Conservation (phyloP, 2,888 invertebrate genomes). For the Heterodera filipjevi region DNA sequence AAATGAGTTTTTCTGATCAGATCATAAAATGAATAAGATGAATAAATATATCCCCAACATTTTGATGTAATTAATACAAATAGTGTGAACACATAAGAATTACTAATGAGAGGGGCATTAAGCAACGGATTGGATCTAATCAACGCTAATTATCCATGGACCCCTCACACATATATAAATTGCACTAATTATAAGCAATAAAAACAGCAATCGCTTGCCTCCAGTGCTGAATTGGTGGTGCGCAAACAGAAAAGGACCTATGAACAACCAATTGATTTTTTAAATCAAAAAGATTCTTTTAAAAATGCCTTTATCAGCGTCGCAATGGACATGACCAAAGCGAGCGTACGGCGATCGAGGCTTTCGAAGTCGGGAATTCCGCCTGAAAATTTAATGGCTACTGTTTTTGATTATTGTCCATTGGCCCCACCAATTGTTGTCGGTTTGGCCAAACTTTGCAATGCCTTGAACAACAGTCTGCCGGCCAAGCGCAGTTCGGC, state of each 20-base stretch:
- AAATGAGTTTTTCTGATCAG: no score
- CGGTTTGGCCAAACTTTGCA: conserved; percentile 48
- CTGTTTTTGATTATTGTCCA: background rate
- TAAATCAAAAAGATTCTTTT: background rate
- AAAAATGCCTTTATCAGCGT: conserved; percentile 77
- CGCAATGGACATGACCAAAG: conserved; percentile 79
- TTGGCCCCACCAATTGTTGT: background rate
- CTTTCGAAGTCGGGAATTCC: conserved; percentile 69
- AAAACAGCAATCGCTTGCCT: conserved; percentile 35
- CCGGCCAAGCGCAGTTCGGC: conserved; percentile 73
- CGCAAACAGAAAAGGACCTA: conserved; percentile 55
- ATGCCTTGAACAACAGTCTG: conserved; percentile 53
- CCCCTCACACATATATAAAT: background rate
- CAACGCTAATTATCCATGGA: background rate
- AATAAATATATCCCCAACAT: no score
- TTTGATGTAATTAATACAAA: no score
- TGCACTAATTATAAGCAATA: background rate
- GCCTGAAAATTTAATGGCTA: background rate
- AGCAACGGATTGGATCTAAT: background rate
- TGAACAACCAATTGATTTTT: conserved; percentile 23
- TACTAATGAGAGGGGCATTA: background rate
- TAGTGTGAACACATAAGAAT: no score
- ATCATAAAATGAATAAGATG: no score
- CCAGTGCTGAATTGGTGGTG: conserved; percentile 56
- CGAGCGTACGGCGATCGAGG: conserved; percentile 73